phyloP scores from a whole-genome alignment of 2,113 vertebrate species.

The Gopherus flavomarginatus region DNA sequence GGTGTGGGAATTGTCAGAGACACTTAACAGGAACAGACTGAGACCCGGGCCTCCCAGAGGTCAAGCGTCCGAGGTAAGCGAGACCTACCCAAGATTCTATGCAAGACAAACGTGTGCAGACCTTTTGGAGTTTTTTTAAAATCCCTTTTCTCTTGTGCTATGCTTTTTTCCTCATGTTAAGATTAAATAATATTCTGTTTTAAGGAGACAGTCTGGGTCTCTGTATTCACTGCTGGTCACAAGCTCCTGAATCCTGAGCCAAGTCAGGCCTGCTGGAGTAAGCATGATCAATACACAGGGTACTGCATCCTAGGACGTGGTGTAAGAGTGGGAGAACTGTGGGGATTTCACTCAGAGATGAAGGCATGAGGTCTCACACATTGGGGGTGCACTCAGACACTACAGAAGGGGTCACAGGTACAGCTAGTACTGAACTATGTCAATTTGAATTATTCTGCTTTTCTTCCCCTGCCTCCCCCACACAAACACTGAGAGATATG shows the following conservation, averaged over 20 bases:
- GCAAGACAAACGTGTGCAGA: background rate
- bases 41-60: background rate
- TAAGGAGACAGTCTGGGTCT: background rate
- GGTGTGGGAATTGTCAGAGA: background rate
- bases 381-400: background rate
- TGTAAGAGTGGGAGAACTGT: background rate
- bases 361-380: background rate
- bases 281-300: background rate
- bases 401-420: conserved; percentile 6
- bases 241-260: background rate
- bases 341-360: background rate
- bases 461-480: conserved; percentile 17
- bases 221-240: background rate
- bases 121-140: background rate
- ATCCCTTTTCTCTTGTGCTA: background rate
- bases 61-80: background rate
- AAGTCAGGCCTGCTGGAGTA: background rate
- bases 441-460: conserved; percentile 9
- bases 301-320: background rate
- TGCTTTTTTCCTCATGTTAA: background rate
- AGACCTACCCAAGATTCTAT: background rate
- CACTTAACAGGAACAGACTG: background rate
- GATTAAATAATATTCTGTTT: background rate
- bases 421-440: conserved; percentile 20
- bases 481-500: background rate